phyloP scores from a whole-genome alignment of 1,140 invertebrate genomes.

The Hyles euphorbiae region DNA sequence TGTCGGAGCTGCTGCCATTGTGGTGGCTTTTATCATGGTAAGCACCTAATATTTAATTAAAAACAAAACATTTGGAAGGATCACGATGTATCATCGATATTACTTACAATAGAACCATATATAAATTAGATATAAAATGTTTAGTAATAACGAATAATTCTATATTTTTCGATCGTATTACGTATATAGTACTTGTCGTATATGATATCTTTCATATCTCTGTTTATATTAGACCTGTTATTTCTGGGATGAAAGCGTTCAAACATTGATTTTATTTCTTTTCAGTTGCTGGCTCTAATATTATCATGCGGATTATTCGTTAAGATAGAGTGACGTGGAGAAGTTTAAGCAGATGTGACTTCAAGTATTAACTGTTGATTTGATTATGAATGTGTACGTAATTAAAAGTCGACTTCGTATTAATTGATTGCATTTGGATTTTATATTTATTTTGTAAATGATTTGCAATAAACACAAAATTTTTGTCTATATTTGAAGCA shows the following conservation, averaged over 20 bases:
- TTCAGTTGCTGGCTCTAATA: constrained; percentile 83
- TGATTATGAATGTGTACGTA: constrained; percentile 21
- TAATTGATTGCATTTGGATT: constrained; percentile 22
- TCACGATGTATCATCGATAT: too few relatives aligned
- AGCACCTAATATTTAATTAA: not conserved
- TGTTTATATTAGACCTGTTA: too few relatives aligned
- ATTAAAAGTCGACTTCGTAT: constrained; percentile 16
- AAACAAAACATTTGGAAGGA: too few relatives aligned
- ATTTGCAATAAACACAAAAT: constrained; percentile 19
- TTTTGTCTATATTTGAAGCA: not conserved
- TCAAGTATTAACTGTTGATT: constrained; percentile 23
- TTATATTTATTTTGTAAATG: constrained; percentile 45
- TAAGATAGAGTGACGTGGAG: constrained; percentile 79
- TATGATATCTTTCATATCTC: too few relatives aligned
- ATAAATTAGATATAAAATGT: too few relatives aligned
- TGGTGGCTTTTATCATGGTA: constrained; percentile 89
- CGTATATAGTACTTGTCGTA: too few relatives aligned
- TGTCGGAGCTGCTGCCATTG: constrained; percentile 87
- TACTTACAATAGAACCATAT: too few relatives aligned
- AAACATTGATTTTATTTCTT: constrained; percentile 32
- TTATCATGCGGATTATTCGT: constrained; percentile 84
- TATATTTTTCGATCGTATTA: too few relatives aligned
- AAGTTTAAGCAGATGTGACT: not conserved
- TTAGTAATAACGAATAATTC: too few relatives aligned
- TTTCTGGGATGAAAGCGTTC: not conserved